Evolutionary conservation across 2,113 vertebrate genomes (phyloP).

Genomic region (Sclerurus mexicanus): DNA sequence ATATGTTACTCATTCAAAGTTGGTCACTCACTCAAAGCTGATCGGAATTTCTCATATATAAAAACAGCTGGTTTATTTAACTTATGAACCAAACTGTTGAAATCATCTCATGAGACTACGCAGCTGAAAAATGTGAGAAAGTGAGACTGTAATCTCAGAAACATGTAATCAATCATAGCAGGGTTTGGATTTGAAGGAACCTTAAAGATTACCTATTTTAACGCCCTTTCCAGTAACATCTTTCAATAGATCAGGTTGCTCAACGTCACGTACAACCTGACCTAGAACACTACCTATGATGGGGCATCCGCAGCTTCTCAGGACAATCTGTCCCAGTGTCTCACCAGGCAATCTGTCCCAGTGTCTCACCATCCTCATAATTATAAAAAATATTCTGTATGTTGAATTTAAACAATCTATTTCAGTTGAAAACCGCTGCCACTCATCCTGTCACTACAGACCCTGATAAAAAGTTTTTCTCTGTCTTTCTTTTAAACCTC

Average conservation of each 20-base stretch:
- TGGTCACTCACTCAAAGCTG: neutral
- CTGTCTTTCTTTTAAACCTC: neutral
- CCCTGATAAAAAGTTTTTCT: neutral
- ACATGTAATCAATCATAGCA: neutral
- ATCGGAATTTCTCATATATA: neutral
- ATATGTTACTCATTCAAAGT: neutral
- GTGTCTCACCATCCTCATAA: neutral
- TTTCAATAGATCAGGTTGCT: neutral
- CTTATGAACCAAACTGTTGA: neutral
- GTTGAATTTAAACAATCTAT: neutral
- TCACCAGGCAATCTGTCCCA: neutral
- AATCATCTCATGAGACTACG: neutral
- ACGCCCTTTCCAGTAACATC: neutral
- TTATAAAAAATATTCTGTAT: neutral
- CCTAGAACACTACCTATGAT: neutral
- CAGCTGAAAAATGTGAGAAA: neutral
- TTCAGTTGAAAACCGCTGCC: neutral
- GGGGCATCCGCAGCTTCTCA: neutral
- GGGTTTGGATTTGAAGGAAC: neutral
- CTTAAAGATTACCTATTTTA: neutral
- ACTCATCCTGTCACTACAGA: neutral
- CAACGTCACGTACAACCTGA: accelerated
- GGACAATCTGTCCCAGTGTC: neutral
- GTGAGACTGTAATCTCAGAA: neutral
- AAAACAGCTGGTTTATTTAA: neutral